Evolutionary conservation across 2,113 vertebrate species (phyloP).

Genomic region (Setophaga petechia): DNA sequence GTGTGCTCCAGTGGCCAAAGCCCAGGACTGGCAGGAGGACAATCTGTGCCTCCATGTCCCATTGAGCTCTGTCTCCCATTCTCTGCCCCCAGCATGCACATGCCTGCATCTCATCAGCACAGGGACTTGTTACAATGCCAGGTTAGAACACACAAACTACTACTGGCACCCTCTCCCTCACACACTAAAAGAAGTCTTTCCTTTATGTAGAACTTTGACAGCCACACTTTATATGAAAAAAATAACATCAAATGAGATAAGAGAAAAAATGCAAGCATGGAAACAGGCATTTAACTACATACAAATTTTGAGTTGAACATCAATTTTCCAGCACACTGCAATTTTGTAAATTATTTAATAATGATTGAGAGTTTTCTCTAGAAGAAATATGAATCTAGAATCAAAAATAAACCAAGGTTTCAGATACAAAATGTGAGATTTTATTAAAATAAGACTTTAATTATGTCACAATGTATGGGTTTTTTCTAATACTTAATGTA

Average conservation of each 20-base stretch:
- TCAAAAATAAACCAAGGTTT: background rate
- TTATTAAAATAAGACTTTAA: background rate
- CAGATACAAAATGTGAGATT: background rate
- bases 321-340: background rate
- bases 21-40: background rate
- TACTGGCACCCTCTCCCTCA: background rate
- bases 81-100: background rate
- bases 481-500: background rate
- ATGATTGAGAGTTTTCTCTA: background rate
- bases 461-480: background rate
- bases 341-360: conserved; percentile 22
- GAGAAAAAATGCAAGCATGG: background rate
- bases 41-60: background rate
- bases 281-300: background rate
- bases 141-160: background rate
- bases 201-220: background rate
- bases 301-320: background rate
- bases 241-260: background rate
- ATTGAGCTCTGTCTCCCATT: background rate
- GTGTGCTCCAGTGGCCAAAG: background rate
- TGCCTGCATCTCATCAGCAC: background rate
- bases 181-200: background rate
- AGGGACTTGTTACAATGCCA: background rate
- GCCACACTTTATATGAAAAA: background rate
- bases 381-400: background rate